Evolutionary conservation across 2,797 vertebrate species (phyloP), one percentile per base, ranked within the genome.

Genomic region (Amphiprion clarkii): DNA sequence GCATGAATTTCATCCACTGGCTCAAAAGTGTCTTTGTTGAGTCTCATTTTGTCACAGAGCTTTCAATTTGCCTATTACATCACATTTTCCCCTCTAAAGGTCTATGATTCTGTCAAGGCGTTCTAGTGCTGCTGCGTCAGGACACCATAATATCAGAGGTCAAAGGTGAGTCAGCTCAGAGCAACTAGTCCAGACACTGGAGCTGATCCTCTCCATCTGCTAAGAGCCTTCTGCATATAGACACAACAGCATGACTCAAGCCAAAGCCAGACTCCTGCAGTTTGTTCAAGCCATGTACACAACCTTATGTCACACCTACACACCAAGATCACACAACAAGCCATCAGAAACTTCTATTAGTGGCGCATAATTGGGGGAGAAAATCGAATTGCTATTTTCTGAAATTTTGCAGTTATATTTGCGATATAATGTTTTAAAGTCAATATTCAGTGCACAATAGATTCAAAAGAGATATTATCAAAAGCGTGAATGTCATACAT

Each of bases 201-300:
- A 23, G 76, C 74, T 72, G 60, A 89, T 86, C 82, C 73, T 59
- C 68, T 82, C 40, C 48, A 67, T 82, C 73, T 55, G 39, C 61
- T 54, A 51, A 74, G 60, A 69, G 21, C 33, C 48, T 13, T 46
- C 73, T 49, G 62, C 51, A 54, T 74, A 71, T 57, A 71, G 74
- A 85, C 73, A 53, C 68, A 27, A 23, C 46, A 58, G 57, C 17
- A 3, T 33, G 64, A 83, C 61, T 46, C 60, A 27, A n/a, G 48
- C 31, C 11, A 19, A 68, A 65, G 40, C 56, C 62, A 8, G 52
- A 53, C 6, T 46, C 44, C 44, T 19, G 17, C 44, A 46, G 36
- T 39, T 39, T 39, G 36, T 17, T 17, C 19, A 6, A 46, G 67
- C 46, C 25, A 14, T 19, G 48, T n/a, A n/a, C 19, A 49, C 12